Percentiles rank a stretch among this genome's conserved stretches.
Evolutionary conservation across 2,797 vertebrate genomes (phyloP).

Genomic region (Crax fasciolata): DNA sequence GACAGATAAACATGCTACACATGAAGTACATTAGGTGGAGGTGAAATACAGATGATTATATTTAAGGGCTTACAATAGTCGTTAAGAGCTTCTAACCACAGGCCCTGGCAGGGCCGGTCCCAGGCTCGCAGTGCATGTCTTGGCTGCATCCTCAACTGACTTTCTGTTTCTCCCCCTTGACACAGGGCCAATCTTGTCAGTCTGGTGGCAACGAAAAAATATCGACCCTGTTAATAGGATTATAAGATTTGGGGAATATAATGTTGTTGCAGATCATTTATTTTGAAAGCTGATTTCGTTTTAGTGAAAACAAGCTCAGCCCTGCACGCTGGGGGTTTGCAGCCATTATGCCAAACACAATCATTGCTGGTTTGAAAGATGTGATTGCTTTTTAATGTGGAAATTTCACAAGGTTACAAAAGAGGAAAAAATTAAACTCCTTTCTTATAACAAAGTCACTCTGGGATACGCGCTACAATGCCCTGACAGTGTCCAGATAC

Average conservation of each 20-base stretch:
- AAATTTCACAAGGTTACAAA: slow-evolving; percentile 85
- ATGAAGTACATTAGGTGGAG: slow-evolving; percentile 83
- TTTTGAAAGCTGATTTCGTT: slow-evolving; percentile 87
- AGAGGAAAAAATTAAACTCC: slow-evolving; percentile 80
- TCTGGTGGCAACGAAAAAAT: slow-evolving; percentile 58
- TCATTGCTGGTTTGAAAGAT: slow-evolving; percentile 85
- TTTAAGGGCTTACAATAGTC: slow-evolving; percentile 88
- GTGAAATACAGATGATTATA: slow-evolving; percentile 84
- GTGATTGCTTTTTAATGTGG: slow-evolving; percentile 87
- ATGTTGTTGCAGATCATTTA: slow-evolving; percentile 84
- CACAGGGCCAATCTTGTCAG: slow-evolving; percentile 79
- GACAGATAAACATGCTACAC: slow-evolving; percentile 72
- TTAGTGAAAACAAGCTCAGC: slow-evolving; percentile 84
- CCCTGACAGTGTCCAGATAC: slow-evolving; percentile 87
- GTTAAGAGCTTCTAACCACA: slow-evolving; percentile 88
- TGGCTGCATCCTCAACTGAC: slow-evolving; percentile 69
- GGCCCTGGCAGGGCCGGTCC: slow-evolving; percentile 69
- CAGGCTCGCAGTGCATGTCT: slow-evolving; percentile 27
- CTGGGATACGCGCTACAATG: slow-evolving; percentile 78
- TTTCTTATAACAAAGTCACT: slow-evolving; percentile 84
- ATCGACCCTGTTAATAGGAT: slow-evolving; percentile 84
- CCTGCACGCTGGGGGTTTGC: slow-evolving; percentile 78
- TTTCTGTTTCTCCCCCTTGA: slow-evolving; percentile 78
- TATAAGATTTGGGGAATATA: slow-evolving; percentile 84
- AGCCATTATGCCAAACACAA: slow-evolving; percentile 84